Conservation (phyloP, 2,888 invertebrate species). For the Sipha maydis region DNA sequence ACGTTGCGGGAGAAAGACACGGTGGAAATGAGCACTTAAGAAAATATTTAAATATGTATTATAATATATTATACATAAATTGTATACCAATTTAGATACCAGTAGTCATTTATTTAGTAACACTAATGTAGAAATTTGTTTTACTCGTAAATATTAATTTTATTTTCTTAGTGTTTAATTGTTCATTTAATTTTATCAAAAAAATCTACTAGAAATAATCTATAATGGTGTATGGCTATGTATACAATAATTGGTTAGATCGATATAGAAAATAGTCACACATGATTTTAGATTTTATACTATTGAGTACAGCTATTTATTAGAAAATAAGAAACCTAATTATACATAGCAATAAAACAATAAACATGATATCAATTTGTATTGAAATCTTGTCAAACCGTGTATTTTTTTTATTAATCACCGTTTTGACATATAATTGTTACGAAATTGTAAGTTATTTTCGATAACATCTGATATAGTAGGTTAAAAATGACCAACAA, state of each 20-base stretch:
- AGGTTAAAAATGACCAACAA: background rate
- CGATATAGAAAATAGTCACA: slow-evolving; percentile 20
- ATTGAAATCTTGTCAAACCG: background rate
- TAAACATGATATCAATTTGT: background rate
- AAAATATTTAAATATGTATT: too few species aligned
- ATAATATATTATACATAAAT: too few species aligned
- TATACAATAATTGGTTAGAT: background rate
- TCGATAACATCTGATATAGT: background rate
- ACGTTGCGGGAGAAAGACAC: too few species aligned
- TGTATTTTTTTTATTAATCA: background rate
- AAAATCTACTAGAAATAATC: too few species aligned
- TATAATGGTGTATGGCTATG: background rate
- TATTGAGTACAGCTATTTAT: background rate
- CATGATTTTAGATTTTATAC: slow-evolving; percentile 29
- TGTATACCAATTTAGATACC: too few species aligned
- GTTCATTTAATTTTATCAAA: too few species aligned
- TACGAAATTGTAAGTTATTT: background rate
- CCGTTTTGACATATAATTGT: background rate
- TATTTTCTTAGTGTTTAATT: too few species aligned
- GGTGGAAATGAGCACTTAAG: too few species aligned
- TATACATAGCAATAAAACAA: background rate
- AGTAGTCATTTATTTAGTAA: too few species aligned
- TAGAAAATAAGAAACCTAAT: background rate
- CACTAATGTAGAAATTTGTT: too few species aligned
- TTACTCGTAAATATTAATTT: too few species aligned